A percentile compares a stretch with the other conserved stretches of the same genome.
Conservation (phyloP, 2,797 vertebrate genomes). For the Rallus crepitans region DNA sequence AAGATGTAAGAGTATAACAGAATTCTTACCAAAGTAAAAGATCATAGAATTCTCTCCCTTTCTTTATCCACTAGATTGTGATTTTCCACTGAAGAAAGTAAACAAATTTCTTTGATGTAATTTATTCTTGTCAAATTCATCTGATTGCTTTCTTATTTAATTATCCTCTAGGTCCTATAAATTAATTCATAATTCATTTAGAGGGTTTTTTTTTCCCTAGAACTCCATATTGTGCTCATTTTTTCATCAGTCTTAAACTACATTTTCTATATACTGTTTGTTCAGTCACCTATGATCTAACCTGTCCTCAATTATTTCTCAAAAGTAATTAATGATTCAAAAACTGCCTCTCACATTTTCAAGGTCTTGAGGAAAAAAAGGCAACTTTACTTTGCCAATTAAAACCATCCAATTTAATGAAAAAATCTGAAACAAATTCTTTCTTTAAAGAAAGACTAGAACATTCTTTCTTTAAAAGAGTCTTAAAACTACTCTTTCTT, state of each 20-base stretch:
- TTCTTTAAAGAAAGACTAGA: neutral
- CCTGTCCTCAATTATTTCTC: neutral
- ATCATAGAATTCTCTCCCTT: neutral
- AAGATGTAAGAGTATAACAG: neutral
- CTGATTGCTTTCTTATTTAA: neutral
- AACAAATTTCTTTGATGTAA: neutral
- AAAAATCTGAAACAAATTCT: neutral
- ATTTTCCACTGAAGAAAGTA: neutral
- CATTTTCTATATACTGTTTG: neutral
- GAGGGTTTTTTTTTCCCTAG: neutral
- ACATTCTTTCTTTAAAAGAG: neutral
- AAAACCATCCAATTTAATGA: neutral
- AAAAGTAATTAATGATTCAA: slow-evolving; percentile 13
- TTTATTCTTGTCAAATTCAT: neutral
- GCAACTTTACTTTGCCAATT: neutral
- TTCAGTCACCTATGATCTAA: neutral
- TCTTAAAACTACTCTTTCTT: neutral
- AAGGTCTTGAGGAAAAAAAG: neutral
- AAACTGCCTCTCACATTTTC: neutral
- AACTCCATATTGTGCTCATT: neutral
- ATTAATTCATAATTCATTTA: slow-evolving; percentile 17
- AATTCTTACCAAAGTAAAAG: neutral
- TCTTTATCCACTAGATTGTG: neutral
- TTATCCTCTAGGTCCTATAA: neutral
- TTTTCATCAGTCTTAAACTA: neutral